phyloP scores from a whole-genome alignment of 2,113 vertebrate species.

The Crotalus helleri region DNA sequence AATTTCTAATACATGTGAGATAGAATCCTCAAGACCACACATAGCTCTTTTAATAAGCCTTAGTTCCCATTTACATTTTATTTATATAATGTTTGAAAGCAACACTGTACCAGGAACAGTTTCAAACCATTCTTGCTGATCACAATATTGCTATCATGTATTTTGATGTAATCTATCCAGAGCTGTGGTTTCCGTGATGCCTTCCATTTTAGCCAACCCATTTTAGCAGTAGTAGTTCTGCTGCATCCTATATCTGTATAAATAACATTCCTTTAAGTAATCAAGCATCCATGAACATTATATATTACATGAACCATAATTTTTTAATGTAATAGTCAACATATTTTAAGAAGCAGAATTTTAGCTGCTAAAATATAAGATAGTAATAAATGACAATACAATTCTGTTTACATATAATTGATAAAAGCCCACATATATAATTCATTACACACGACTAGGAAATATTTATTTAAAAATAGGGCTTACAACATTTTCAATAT shows the following conservation, averaged over 20 bases:
- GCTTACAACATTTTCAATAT: background rate
- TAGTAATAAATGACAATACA: background rate
- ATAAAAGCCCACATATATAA: background rate
- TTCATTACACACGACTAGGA: background rate
- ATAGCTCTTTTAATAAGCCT: background rate
- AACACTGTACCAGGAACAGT: background rate
- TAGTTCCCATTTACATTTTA: background rate
- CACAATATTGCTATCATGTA: background rate
- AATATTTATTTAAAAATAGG: background rate
- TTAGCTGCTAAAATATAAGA: background rate
- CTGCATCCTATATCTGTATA: background rate
- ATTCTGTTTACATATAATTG: background rate
- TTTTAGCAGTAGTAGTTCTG: background rate
- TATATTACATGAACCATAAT: background rate
- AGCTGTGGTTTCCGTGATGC: background rate
- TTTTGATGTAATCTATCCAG: background rate
- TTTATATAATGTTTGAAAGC: background rate
- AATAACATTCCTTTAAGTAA: background rate
- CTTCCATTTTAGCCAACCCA: background rate
- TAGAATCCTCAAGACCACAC: background rate
- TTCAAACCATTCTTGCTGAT: background rate
- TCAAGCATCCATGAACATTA: background rate
- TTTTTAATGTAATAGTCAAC: background rate
- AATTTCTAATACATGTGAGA: background rate
- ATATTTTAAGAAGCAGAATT: background rate